A percentile compares a stretch with the other conserved stretches of the same genome.
phyloP scores from a whole-genome alignment of 2,113 vertebrate species.

The Sander lucioperca region DNA sequence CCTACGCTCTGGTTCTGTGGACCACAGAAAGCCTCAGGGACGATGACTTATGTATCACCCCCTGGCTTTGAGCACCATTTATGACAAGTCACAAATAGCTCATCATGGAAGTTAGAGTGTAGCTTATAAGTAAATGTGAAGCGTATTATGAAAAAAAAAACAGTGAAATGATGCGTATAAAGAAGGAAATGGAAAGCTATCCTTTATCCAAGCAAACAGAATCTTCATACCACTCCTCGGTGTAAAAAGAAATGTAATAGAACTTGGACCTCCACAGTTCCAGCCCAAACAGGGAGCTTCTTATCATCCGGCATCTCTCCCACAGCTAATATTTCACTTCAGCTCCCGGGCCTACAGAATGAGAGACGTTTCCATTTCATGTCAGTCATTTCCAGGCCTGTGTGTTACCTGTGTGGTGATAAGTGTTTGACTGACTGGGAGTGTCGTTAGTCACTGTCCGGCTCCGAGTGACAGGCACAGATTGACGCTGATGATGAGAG shows the following conservation, averaged over 20 bases:
- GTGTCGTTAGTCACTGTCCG: conserved; percentile 84
- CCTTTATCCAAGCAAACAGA: conserved; percentile 37
- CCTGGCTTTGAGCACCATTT: conserved; percentile 14
- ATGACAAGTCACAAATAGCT: conserved; percentile 24
- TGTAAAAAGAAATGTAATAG: conserved; percentile 70
- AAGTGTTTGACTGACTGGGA: conserved; percentile 83
- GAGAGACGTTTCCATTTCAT: conserved; percentile 85
- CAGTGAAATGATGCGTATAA: background rate
- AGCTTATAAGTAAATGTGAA: conserved; percentile 2
- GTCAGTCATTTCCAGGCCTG: conserved; percentile 82
- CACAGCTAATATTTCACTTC: conserved; percentile 83
- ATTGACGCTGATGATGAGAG: conserved; percentile 75
- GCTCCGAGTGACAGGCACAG: conserved; percentile 74
- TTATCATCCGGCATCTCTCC: conserved; percentile 75
- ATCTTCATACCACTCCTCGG: conserved; percentile 10
- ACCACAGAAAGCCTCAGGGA: conserved; percentile 43
- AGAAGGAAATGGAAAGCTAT: background rate
- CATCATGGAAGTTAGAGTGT: background rate
- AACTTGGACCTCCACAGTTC: conserved; percentile 73
- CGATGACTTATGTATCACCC: conserved; percentile 33
- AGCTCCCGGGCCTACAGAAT: conserved; percentile 72
- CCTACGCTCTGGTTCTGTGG: conserved; percentile 49
- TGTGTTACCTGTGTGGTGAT: conserved; percentile 84
- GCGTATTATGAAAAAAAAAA: background rate
- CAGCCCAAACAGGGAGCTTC: conserved; percentile 72